Percentiles rank a stretch among this genome's conserved stretches.
These are phyloP conservation scores for Chinchilla lanigera DNA, from an alignment of 2,113 vertebrate species.

Conservation along the genomic window DNA sequence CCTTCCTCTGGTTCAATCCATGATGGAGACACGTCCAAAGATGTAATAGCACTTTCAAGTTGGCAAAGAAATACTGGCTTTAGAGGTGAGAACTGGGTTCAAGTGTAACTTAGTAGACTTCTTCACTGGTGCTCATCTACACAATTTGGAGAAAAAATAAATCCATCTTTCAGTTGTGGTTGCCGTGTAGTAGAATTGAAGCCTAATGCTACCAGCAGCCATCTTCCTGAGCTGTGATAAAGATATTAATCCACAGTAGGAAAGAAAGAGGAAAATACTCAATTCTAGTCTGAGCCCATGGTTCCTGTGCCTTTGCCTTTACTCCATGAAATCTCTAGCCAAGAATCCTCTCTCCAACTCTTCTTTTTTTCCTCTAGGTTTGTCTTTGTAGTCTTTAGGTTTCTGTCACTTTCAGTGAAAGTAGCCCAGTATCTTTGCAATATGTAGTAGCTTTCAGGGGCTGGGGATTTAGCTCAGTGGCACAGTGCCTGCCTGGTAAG, in stretches of 20 bases:
- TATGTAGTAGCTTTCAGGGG: no score
- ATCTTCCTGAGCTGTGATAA: neutral
- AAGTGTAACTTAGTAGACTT: neutral
- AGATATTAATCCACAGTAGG: neutral
- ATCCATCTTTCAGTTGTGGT: neutral
- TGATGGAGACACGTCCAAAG: neutral
- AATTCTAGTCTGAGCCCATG: neutral
- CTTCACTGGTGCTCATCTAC: neutral
- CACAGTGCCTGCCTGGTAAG: no score
- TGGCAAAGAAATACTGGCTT: neutral
- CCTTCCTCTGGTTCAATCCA: neutral
- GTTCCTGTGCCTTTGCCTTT: neutral
- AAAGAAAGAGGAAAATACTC: neutral
- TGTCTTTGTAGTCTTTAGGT: neutral
- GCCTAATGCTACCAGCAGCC: neutral
- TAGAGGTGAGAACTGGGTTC: neutral
- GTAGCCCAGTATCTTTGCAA: neutral
- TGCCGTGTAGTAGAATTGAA: neutral
- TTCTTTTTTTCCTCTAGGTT: neutral
- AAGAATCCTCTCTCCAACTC: neutral
- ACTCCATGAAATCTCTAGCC: neutral
- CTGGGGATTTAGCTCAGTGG: no score
- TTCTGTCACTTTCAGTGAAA: neutral
- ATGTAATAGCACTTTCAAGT: neutral
- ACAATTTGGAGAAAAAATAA: neutral